Base-by-base conservation (phyloP, 2,113 vertebrate genomes). In the Reinhardtius hippoglossoides region DNA sequence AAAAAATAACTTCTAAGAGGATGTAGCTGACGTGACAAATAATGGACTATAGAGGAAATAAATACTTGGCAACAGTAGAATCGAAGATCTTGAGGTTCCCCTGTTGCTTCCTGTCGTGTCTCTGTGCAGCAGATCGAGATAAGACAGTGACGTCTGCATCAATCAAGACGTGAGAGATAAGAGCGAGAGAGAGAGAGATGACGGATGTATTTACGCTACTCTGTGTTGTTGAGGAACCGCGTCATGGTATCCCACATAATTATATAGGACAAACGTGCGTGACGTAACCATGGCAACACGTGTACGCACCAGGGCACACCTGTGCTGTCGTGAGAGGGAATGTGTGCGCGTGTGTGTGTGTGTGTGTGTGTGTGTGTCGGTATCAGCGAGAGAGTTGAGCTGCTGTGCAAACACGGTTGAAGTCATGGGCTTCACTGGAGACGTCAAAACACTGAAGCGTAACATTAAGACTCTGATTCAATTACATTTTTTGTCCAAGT, bases 211-310 rank as follows among this genome's bases (percentile, higher is more conserved):
- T 87, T 77, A 78, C 35, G 8, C 37, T 66, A 23, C 56, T 56
- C 60, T 84, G 64, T 76, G 69, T 76, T 75, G 83, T 80, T 40
- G 26, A 71, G 35, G 55, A 90, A 67, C 60, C 55, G 63, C 78
- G 78, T 85, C 76, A 77, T 64, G 81, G 70, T 84, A 84, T 84
- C 82, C 73, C 44, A 56, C 80, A 73, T 90, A 89, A 92, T 92
- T 89, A 90, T 75, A 84, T 46, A 82, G 79, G 85, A 27, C 27
- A 27, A 27, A 27, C 27, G 3, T 68, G 76, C 86, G 84, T 88
- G 74, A 73, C 54, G 87, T 89, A 90, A 88, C 92, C 87, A 92
- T 92, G 82, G 90, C 69, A 91, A 92, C 91, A 63, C 56, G 24
- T 74, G 77, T 81, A 67, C 70, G 77, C 87, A 86, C 79, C 71